Evolutionary conservation across 1,140 invertebrate genomes (phyloP), one percentile per base, ranked within the genome.

Genomic region (Ylistrum balloti): DNA sequence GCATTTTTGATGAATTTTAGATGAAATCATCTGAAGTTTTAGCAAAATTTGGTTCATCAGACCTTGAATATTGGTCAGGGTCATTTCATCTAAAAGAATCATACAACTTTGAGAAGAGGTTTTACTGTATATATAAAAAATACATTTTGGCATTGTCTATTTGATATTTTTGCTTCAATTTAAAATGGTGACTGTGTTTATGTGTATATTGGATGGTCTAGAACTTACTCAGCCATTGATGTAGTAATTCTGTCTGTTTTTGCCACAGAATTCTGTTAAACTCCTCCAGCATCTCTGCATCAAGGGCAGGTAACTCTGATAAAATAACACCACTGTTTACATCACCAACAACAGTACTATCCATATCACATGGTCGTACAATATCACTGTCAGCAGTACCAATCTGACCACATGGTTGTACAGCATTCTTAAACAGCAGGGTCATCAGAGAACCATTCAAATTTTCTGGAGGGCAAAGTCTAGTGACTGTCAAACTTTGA

Each of bases 401-500:
- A 38, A 7, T n/a, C 5, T 88, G 45, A 28, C 15, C 48, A 22
- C 13, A 7, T 7, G 86, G 45, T 22, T 48, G 35, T 86, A 90
- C 5, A 1, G 86, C 35, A 38, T 88, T 87, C 28, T 90, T 86
- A 33, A 87, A 88, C 13, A 90, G 74, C 13, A 85, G 11, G 13
- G 87, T 22, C 74, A 90, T 74, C n/a, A 90, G 5, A 34, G 56
- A 34, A 32, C 91, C 91, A 86, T 88, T 88, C 20, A 91, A 38
- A 15, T 86, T 33, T 45, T 89, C 88, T 22, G 91, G 86, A 41
- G 91, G 90, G 35, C 35, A 87, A 9, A 91, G 45, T 41, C 88
- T 48, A 41, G 35, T 74, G 15, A 90, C 85, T 9, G 85, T 74
- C 33, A 88, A 28, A 28, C 56, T 74, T 74, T 88, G 33, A 88